These are phyloP conservation scores for Taurulus bubalis DNA, from an alignment of 2,113 vertebrate genomes.

Conservation along the genomic window DNA sequence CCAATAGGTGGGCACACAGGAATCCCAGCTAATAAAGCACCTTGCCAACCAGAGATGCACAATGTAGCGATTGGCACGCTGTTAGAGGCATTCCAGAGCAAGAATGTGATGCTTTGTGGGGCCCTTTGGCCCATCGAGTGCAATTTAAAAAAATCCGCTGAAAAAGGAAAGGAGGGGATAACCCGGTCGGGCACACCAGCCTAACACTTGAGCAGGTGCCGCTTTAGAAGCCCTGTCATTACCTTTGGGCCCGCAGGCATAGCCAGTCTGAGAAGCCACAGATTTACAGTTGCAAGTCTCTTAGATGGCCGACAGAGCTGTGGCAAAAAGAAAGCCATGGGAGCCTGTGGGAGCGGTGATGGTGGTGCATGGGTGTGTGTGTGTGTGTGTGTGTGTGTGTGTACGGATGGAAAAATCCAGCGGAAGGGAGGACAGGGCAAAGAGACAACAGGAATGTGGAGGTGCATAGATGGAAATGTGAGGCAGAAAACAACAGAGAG, in stretches of 20 bases:
- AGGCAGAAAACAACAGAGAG: slow-evolving; percentile 1
- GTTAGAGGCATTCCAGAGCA: slow-evolving; percentile 70
- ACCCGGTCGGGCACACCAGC: slow-evolving; percentile 27
- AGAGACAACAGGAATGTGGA: slow-evolving; percentile 15
- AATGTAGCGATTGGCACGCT: slow-evolving; percentile 51
- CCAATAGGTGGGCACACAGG: slow-evolving; percentile 55
- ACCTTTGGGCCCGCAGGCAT: slow-evolving; percentile 44
- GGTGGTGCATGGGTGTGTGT: not conserved
- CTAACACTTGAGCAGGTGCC: slow-evolving; percentile 64
- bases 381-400: not conserved
- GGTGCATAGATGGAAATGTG: not conserved
- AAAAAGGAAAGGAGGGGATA: slow-evolving; percentile 48
- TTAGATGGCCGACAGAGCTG: slow-evolving; percentile 16
- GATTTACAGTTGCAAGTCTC: slow-evolving; percentile 39
- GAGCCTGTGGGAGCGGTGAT: slow-evolving; percentile 3
- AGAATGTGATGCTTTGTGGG: slow-evolving; percentile 47
- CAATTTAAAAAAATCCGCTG: slow-evolving; percentile 46
- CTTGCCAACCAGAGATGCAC: slow-evolving; percentile 50
- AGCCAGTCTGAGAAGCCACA: slow-evolving; percentile 53
- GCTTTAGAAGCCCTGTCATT: slow-evolving; percentile 53
- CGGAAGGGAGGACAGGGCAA: not conserved
- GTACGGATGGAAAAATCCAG: not conserved
- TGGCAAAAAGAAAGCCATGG: slow-evolving; percentile 15
- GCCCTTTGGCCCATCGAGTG: slow-evolving; percentile 24
- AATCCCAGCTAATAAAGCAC: slow-evolving; percentile 67